A percentile compares a stretch with the other conserved stretches of the same genome.
phyloP scores from a whole-genome alignment of 2,113 vertebrate species.

The Alosa alosa region DNA sequence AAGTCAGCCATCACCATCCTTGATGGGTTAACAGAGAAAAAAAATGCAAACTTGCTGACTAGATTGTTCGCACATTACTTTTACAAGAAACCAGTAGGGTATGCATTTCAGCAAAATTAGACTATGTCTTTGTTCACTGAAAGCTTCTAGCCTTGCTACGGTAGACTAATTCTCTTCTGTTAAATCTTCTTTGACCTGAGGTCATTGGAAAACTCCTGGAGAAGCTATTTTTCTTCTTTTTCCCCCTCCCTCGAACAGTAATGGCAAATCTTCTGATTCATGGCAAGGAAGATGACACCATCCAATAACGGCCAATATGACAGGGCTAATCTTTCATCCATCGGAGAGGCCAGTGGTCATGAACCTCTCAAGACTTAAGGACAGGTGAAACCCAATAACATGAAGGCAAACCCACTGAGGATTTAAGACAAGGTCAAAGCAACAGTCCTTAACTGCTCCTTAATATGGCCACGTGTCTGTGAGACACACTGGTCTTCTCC shows the following conservation, averaged over 20 bases:
- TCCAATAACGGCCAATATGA: conserved; percentile 8
- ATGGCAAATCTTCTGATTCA: conserved; percentile 11
- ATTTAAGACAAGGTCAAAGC: conserved; percentile 18
- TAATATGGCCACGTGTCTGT: neutral
- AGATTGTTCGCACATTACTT: conserved; percentile 34
- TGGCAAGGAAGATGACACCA: conserved; percentile 13
- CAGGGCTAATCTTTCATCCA: conserved; percentile 16
- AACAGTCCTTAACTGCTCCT: conserved; percentile 1
- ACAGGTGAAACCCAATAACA: conserved; percentile 18
- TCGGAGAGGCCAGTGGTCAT: neutral
- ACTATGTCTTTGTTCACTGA: conserved; percentile 23
- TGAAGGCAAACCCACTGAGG: neutral
- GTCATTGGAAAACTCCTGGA: neutral
- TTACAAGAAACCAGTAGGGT: conserved; percentile 1
- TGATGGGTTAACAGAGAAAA: conserved; percentile 36
- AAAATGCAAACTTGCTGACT: conserved; percentile 23
- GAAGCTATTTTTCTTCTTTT: conserved; percentile 12
- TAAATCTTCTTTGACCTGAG: conserved; percentile 14
- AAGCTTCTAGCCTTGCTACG: neutral
- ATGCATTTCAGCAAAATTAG: conserved; percentile 36
- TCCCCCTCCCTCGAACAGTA: neutral
- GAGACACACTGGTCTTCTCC: neutral
- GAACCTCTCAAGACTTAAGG: neutral
- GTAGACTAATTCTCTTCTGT: conserved; percentile 14
- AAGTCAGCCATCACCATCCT: conserved; percentile 21